Conservation (phyloP, 2,113 vertebrate species). For the Columba janthina region DNA sequence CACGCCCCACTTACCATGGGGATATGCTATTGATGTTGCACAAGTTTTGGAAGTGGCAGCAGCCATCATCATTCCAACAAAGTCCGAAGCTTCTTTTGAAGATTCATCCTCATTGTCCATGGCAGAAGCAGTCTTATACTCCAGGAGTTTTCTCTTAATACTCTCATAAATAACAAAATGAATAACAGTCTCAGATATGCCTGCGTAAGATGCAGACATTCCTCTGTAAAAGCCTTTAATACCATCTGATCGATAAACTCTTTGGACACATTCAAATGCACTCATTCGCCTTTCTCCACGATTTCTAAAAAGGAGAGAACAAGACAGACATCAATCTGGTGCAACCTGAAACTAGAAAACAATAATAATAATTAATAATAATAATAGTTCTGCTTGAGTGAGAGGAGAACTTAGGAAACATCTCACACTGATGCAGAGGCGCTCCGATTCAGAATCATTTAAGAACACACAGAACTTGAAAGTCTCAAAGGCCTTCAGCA, state of each 20-base stretch:
- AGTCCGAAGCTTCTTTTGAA: constrained; percentile 92
- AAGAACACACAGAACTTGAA: neutral
- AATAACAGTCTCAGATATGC: constrained; percentile 99
- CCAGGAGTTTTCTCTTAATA: constrained; percentile 91
- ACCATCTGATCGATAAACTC: constrained; percentile 93
- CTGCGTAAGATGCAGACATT: constrained; percentile 97
- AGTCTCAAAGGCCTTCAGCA: neutral
- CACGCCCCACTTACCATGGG: constrained; percentile 83
- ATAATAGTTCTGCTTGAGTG: neutral
- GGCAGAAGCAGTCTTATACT: constrained; percentile 80
- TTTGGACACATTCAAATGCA: constrained; percentile 90
- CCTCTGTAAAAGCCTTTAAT: constrained; percentile 95
- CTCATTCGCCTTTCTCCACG: constrained; percentile 92
- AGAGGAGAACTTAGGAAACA: neutral
- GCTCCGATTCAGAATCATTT: neutral
- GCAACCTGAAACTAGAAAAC: neutral
- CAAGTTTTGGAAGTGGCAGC: constrained; percentile 98
- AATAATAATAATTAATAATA: neutral
- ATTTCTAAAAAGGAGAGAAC: constrained; percentile 75
- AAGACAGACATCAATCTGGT: neutral
- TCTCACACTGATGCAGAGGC: neutral
- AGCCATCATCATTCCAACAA: constrained; percentile 96
- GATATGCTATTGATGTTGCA: constrained; percentile 95
- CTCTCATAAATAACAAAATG: constrained; percentile 99
- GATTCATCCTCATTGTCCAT: constrained; percentile 88